These are phyloP conservation scores for Gnathonemus longibarbis DNA, from an alignment of 2,113 vertebrate genomes.

Conservation along the genomic window DNA sequence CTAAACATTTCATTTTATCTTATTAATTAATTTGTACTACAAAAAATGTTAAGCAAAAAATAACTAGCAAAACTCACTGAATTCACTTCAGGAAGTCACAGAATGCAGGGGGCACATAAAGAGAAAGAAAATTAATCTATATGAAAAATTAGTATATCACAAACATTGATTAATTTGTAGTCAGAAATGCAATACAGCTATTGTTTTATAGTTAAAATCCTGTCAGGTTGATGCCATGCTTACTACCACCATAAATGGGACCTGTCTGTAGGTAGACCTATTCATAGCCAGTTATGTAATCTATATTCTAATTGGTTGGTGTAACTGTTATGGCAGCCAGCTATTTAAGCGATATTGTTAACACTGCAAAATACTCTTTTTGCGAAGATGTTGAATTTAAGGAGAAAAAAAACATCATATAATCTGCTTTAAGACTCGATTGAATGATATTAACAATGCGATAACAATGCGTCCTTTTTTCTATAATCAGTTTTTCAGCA, in stretches of 20 bases:
- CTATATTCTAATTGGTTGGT: neutral
- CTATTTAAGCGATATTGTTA: neutral
- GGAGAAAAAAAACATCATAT: neutral
- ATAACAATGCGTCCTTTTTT: neutral
- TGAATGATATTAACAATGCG: neutral
- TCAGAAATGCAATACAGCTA: neutral
- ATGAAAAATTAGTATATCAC: neutral
- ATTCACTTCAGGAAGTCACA: neutral
- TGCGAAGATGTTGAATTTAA: neutral
- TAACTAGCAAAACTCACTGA: neutral
- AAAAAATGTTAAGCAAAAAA: neutral
- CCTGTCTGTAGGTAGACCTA: slow-evolving; percentile 5
- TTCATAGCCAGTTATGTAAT: slow-evolving; percentile 5
- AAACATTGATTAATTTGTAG: neutral
- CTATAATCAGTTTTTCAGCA: neutral
- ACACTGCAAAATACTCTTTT: neutral
- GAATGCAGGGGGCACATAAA: neutral
- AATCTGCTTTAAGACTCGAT: neutral
- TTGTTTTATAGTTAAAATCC: neutral
- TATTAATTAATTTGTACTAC: neutral
- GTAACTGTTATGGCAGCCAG: neutral
- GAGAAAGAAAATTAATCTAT: neutral
- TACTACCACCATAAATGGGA: neutral
- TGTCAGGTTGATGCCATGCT: neutral
- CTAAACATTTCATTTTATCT: neutral